These are phyloP conservation scores for Plumapathes pennacea DNA, from an alignment of 92 coral and sea anemone genomes.

Conservation along the genomic window DNA sequence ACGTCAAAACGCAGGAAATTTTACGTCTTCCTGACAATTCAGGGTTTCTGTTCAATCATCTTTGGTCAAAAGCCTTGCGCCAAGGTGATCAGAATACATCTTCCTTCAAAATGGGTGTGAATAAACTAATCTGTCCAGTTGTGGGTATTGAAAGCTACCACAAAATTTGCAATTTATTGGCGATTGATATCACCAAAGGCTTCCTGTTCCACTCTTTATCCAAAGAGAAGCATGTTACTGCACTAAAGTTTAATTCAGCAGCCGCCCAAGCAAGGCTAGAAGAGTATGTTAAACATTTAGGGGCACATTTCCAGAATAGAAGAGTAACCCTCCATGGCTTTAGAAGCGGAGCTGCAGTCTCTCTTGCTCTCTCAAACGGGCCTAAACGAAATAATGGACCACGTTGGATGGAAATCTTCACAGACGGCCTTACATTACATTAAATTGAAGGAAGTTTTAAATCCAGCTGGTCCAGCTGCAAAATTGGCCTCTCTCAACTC, in stretches of 20 bases:
- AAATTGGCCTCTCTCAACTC: too few relatives aligned
- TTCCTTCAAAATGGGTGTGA: constrained; percentile 3
- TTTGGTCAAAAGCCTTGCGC: too few relatives aligned
- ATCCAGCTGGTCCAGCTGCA: constrained; percentile 11
- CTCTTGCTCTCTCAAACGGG: constrained; percentile 25
- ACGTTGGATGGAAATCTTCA: constrained; percentile 23
- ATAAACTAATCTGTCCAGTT: constrained; percentile 11
- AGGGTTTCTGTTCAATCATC: too few relatives aligned
- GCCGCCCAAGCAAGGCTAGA: constrained; percentile 35
- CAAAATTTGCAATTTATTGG: not conserved
- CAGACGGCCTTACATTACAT: constrained; percentile 30
- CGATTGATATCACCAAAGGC: constrained; percentile 10
- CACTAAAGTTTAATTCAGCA: constrained; percentile 1
- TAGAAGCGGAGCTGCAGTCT: constrained; percentile 27
- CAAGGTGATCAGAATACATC: constrained; percentile 6
- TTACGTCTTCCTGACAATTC: too few relatives aligned
- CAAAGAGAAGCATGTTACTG: constrained; percentile 2
- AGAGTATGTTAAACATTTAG: not conserved
- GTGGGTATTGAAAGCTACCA: constrained; percentile 5
- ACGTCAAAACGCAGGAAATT: too few relatives aligned
- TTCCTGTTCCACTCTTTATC: constrained; percentile 24
- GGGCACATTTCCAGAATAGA: too few relatives aligned
- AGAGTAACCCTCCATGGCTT: constrained; percentile 43
- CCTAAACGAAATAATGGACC: too few relatives aligned
- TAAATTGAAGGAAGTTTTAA: constrained; percentile 12